phyloP scores from a whole-genome alignment of 1,140 invertebrate species.

The Heliothis virescens region DNA sequence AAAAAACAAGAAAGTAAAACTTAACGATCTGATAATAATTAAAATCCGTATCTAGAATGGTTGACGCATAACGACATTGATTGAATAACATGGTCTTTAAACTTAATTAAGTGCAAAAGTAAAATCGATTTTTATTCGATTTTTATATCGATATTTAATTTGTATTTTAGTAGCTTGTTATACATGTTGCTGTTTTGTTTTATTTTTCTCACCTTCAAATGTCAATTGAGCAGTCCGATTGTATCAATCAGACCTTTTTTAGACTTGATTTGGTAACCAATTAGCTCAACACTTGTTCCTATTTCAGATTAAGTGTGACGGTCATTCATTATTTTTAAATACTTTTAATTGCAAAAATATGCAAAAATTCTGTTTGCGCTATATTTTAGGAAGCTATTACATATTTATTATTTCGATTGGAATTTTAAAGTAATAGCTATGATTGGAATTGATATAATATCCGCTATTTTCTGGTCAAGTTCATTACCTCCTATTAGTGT shows the following conservation, averaged over 20 bases:
- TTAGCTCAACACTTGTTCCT: constrained; percentile 26
- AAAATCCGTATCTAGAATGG: neutral
- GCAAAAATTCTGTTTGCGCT: neutral
- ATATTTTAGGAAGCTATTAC: constrained; percentile 1
- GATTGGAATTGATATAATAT: neutral
- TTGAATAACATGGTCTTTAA: constrained; percentile 23
- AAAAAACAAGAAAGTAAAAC: neutral
- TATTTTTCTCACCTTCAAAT: constrained; percentile 29
- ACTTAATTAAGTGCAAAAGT: constrained; percentile 25
- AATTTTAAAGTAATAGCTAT: neutral
- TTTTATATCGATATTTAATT: constrained; percentile 13
- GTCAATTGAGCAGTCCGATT: constrained; percentile 4
- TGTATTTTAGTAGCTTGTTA: constrained; percentile 27
- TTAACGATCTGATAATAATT: constrained; percentile 1
- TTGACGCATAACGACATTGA: constrained; percentile 22
- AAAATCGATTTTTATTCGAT: constrained; percentile 40
- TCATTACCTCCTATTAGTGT: neutral
- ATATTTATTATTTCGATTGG: neutral
- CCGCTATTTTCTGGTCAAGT: neutral
- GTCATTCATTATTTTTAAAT: constrained; percentile 4
- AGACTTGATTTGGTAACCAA: constrained; percentile 2
- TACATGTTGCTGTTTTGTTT: constrained; percentile 18
- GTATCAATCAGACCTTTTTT: constrained; percentile 2
- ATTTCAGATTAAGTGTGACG: constrained; percentile 15
- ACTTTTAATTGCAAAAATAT: constrained; percentile 21